phyloP scores from a whole-genome alignment of 2,113 vertebrate species.

The Nibea albiflora region DNA sequence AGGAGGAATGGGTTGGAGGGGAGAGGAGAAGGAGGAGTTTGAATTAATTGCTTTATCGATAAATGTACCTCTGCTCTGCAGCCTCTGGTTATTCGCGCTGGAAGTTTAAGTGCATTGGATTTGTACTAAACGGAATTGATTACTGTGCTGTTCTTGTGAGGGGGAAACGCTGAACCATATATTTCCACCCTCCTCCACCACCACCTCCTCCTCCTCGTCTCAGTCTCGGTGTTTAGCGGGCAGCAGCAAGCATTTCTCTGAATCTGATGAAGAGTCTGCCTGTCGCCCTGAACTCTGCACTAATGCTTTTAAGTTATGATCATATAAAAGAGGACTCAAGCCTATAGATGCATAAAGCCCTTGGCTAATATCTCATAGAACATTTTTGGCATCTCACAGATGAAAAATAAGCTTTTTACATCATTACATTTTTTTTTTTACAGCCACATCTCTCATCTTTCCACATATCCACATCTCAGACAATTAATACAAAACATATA shows the following conservation, averaged over 20 bases:
- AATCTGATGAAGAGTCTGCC: constrained; percentile 43
- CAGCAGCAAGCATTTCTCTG: constrained; percentile 54
- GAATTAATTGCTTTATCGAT: constrained; percentile 84
- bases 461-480: background rate
- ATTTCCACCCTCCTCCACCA: constrained; percentile 30
- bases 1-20: constrained; percentile 7
- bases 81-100: constrained; percentile 77
- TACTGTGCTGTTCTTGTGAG: constrained; percentile 77
- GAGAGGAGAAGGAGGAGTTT: constrained; percentile 63
- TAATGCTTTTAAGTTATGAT: constrained; percentile 33
- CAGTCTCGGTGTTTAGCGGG: constrained; percentile 40
- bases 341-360: background rate
- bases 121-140: constrained; percentile 84
- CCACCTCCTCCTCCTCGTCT: background rate
- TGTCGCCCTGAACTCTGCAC: constrained; percentile 22
- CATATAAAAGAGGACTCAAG: background rate
- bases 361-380: background rate
- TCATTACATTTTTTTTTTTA: background rate
- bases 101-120: constrained; percentile 86
- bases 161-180: constrained; percentile 74
- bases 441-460: background rate
- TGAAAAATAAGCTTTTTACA: background rate
- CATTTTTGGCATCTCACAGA: background rate
- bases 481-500: background rate
- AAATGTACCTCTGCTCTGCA: constrained; percentile 81